These are phyloP conservation scores for Chlorodrepanis virens DNA, from an alignment of 2,113 vertebrate species.

Conservation along the genomic window DNA sequence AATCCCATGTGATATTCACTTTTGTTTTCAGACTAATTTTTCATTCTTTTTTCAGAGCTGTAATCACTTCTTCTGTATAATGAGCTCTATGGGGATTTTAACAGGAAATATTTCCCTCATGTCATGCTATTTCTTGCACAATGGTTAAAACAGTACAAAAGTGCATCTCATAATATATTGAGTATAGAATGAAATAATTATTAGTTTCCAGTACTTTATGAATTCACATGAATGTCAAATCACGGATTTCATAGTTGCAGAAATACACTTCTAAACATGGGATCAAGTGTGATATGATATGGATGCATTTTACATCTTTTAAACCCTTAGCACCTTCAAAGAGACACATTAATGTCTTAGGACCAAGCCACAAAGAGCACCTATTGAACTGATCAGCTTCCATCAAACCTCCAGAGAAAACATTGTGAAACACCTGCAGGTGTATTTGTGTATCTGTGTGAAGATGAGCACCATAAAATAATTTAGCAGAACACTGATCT, in stretches of 20 bases:
- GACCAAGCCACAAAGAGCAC: neutral
- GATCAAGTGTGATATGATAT: neutral
- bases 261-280: neutral
- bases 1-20: neutral
- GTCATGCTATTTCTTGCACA: neutral
- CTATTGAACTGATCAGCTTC: neutral
- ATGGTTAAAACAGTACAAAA: neutral
- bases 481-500: neutral
- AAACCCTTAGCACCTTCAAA: neutral
- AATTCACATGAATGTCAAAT: neutral
- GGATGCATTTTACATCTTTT: neutral
- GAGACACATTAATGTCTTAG: neutral
- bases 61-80: conserved; percentile 27
- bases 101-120: neutral
- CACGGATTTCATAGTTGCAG: neutral
- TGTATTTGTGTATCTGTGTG: neutral
- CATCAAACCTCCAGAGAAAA: neutral
- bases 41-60: neutral
- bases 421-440: neutral
- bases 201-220: neutral
- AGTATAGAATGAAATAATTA: conserved; percentile 2
- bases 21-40: conserved; percentile 13
- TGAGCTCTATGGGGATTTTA: conserved; percentile 3
- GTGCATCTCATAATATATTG: conserved; percentile 10
- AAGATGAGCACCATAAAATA: neutral